Evolutionary conservation across 2,113 vertebrate species (phyloP).

Genomic region (Eira barbara): DNA sequence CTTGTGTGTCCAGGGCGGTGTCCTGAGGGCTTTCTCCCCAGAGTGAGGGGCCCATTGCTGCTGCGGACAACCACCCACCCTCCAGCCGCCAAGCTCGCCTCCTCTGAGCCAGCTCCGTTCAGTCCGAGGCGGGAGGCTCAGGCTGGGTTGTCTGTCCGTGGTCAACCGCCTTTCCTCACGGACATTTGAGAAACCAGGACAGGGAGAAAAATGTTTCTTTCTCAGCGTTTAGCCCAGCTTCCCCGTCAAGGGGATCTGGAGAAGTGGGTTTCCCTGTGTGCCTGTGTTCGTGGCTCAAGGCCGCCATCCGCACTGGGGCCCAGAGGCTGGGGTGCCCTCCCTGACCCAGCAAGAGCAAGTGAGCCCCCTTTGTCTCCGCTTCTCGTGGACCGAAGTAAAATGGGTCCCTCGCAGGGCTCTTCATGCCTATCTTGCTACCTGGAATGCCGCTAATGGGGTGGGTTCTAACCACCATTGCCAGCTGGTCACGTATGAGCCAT

Average conservation of each 20-base stretch:
- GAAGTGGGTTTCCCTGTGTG: background rate
- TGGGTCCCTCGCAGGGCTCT: background rate
- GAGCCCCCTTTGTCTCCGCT: background rate
- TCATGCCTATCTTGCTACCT: background rate
- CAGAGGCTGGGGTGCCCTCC: background rate
- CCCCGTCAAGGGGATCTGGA: background rate
- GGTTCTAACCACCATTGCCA: background rate
- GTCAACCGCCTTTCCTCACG: background rate
- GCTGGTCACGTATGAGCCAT: background rate
- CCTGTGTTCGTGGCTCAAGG: background rate
- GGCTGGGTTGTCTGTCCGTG: background rate
- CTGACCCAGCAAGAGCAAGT: background rate
- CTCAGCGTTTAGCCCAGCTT: background rate
- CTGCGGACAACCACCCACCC: background rate
- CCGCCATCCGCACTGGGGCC: background rate
- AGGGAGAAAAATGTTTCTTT: background rate
- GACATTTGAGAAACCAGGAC: background rate
- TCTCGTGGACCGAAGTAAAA: background rate
- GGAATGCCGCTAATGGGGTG: background rate
- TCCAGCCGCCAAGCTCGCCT: background rate
- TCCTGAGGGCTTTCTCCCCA: background rate
- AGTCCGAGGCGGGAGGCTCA: background rate
- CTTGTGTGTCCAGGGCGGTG: background rate
- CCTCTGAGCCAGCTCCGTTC: background rate
- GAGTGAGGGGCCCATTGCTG: background rate